Conservation (phyloP, 2,113 vertebrate species). For the Solea senegalensis region DNA sequence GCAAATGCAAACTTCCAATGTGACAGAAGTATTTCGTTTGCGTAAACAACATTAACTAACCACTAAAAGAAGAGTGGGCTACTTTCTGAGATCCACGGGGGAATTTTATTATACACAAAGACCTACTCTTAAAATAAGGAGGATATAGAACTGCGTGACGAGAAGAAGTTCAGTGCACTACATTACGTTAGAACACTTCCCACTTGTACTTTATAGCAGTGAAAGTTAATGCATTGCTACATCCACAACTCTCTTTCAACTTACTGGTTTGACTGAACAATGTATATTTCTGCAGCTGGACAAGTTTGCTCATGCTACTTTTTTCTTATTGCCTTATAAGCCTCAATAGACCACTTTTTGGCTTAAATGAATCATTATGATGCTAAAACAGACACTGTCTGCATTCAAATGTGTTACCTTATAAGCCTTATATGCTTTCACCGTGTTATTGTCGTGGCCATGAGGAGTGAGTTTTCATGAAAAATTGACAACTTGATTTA, state of each 20-base stretch:
- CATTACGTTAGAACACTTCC: conserved; percentile 44
- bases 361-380: too few relatives aligned
- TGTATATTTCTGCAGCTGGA: conserved; percentile 9
- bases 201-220: conserved; percentile 32
- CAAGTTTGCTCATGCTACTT: background rate
- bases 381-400: too few relatives aligned
- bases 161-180: conserved; percentile 17
- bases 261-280: background rate
- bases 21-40: conserved; percentile 64
- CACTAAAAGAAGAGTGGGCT: conserved; percentile 64
- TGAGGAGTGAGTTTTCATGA: too few relatives aligned
- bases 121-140: conserved; percentile 47
- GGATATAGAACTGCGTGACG: conserved; percentile 11
- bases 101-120: conserved; percentile 51
- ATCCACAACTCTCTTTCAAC: background rate
- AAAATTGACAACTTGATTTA: too few relatives aligned
- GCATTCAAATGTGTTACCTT: too few relatives aligned
- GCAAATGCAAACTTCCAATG: conserved; percentile 60
- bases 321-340: too few relatives aligned
- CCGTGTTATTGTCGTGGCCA: too few relatives aligned
- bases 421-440: too few relatives aligned
- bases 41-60: conserved; percentile 70
- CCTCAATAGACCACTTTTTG: too few relatives aligned
- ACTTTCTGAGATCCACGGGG: conserved; percentile 67
- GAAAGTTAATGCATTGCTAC: conserved; percentile 37